These are phyloP conservation scores for Bugulina stolonifera DNA, from an alignment of 2,888 invertebrate species.

Conservation along the genomic window DNA sequence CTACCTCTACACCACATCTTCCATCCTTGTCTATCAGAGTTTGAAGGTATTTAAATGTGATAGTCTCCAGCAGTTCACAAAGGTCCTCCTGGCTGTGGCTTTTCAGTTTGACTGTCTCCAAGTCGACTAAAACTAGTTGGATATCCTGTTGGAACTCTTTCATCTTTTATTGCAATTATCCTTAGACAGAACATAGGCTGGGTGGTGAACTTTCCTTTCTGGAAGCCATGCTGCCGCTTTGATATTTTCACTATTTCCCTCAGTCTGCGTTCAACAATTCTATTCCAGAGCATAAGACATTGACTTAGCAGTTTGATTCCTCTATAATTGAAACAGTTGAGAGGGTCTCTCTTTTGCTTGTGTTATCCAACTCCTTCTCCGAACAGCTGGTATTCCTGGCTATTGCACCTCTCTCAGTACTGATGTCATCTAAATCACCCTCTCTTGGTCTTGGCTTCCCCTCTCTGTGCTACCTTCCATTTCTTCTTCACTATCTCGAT, in stretches of 20 bases:
- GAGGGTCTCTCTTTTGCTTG: background rate
- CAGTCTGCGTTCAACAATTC: background rate
- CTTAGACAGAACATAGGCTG: constrained; percentile 13
- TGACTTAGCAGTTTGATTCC: background rate
- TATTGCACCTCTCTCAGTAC: background rate
- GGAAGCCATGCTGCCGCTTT: background rate
- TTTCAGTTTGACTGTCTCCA: too few species aligned
- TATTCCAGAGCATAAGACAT: too few species aligned
- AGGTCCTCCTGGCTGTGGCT: too few species aligned
- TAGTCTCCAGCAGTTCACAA: too few species aligned
- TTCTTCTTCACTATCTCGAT: background rate
- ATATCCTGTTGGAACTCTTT: too few species aligned
- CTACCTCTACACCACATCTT: too few species aligned
- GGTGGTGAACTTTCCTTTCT: background rate
- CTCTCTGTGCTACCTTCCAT: background rate
- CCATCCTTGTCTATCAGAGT: too few species aligned
- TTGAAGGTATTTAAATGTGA: too few species aligned
- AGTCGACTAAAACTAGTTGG: too few species aligned
- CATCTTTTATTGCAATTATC: too few species aligned
- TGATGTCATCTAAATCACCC: too few species aligned
- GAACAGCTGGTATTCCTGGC: background rate
- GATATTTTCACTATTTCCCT: background rate
- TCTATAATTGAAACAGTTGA: background rate
- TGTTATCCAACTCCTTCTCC: background rate
- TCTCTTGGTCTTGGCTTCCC: background rate